These are phyloP conservation scores for Papilio aristodemus DNA, from an alignment of 1,140 invertebrate genomes.

Conservation along the genomic window DNA sequence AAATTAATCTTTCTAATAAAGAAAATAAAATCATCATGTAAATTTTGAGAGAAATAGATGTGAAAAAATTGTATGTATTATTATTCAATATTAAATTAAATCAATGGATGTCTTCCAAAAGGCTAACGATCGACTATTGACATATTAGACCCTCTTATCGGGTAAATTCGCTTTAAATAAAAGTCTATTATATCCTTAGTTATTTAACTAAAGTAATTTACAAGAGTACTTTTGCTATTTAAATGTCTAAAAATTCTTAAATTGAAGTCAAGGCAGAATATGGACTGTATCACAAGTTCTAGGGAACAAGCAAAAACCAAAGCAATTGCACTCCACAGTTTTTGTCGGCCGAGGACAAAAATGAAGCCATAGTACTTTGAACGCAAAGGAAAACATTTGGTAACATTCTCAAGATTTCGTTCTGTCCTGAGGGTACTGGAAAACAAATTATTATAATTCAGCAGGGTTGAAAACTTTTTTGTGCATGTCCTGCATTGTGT, in stretches of 20 bases:
- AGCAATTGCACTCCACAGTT: slow-evolving; percentile 13
- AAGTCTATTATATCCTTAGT: too few species aligned
- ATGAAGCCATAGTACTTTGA: not conserved
- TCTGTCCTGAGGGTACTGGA: not conserved
- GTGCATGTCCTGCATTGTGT: not conserved
- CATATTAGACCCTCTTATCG: too few species aligned
- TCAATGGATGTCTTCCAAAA: too few species aligned
- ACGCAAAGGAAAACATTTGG: not conserved
- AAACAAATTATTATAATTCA: slow-evolving; percentile 6
- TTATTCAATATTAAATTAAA: too few species aligned
- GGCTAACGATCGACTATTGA: too few species aligned
- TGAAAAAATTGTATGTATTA: too few species aligned
- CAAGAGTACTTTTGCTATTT: not conserved
- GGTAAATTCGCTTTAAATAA: too few species aligned
- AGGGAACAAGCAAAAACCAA: slow-evolving; percentile 4
- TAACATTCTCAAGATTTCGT: slow-evolving; percentile 2
- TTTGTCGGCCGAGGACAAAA: not conserved
- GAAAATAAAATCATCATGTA: too few species aligned
- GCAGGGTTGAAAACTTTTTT: not conserved
- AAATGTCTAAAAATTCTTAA: not conserved
- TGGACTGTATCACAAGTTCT: not conserved
- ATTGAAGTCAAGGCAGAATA: not conserved
- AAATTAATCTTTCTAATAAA: too few species aligned
- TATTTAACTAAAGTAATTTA: not conserved
- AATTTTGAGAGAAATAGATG: too few species aligned